Conservation (phyloP, 2,797 vertebrate species). For the Mergus octosetaceus region DNA sequence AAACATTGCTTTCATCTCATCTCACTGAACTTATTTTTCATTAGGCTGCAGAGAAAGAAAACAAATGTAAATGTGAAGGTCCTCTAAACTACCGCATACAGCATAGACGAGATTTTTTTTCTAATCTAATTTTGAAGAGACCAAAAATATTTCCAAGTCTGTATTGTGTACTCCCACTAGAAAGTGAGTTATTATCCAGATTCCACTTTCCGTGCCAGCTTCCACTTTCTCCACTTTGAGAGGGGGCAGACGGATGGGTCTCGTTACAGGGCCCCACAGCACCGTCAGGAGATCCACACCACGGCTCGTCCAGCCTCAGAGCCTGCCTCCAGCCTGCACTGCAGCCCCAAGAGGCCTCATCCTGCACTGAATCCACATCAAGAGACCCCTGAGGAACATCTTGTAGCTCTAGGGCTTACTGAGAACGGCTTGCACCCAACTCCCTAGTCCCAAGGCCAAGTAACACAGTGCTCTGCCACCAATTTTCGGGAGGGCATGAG, state of each 20-base stretch:
- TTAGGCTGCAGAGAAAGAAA: constrained; percentile 1
- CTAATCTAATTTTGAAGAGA: background rate
- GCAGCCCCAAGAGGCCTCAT: background rate
- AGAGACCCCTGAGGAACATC: background rate
- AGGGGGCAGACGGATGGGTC: background rate
- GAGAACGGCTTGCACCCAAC: background rate
- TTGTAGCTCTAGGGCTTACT: background rate
- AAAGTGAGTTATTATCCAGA: background rate
- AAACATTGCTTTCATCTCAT: constrained; percentile 13
- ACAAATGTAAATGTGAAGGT: background rate
- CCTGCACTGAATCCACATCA: background rate
- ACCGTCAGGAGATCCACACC: no score
- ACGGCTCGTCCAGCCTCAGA: no score
- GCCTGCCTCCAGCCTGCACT: no score
- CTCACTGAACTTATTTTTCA: background rate
- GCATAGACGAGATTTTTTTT: background rate
- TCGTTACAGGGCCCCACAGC: no score
- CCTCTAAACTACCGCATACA: background rate
- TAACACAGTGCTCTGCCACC: background rate
- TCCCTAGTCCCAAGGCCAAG: background rate
- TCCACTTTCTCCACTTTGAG: background rate
- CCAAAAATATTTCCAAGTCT: background rate
- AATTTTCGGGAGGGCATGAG: background rate
- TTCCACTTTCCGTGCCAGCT: background rate
- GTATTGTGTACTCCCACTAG: background rate